Conservation (phyloP, 2,888 invertebrate species). For the Agriopis leucophaearia region DNA sequence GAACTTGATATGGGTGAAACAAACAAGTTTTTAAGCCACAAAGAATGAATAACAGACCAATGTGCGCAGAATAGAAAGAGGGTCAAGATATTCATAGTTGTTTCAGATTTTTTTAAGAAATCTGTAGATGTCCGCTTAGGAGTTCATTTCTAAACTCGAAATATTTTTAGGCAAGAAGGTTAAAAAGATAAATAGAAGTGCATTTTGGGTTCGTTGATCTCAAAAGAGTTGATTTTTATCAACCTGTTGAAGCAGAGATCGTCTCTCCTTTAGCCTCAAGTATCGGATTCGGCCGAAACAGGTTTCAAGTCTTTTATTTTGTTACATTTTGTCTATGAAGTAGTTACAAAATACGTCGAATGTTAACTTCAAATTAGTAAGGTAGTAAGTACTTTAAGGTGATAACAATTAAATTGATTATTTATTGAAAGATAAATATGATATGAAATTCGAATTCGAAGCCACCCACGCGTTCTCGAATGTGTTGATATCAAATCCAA, state of each 20-base stretch:
- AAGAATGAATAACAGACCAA: conserved; percentile 14
- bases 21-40: conserved; percentile 25
- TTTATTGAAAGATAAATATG: background rate
- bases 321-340: conserved; percentile 4
- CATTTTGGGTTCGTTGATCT: conserved; percentile 6
- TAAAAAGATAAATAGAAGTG: background rate
- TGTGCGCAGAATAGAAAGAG: conserved; percentile 5
- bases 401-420: conserved; percentile 5
- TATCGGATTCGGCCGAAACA: background rate
- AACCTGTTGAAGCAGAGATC: conserved; percentile 1
- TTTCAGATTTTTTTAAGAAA: background rate
- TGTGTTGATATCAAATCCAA: conserved; percentile 49
- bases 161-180: background rate
- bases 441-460: background rate
- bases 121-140: too few relatives aligned
- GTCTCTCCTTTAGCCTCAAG: background rate
- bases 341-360: too few relatives aligned
- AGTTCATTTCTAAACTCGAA: background rate
- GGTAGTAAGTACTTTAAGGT: background rate
- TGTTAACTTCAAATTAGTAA: too few relatives aligned
- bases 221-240: conserved; percentile 1
- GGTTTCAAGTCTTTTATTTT: conserved; percentile 14
- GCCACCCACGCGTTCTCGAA: conserved; percentile 38
- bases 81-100: too few relatives aligned
- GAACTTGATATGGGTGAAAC: conserved; percentile 43